Conservation (phyloP, 2,888 invertebrate genomes). For the Nycteola revayana region DNA sequence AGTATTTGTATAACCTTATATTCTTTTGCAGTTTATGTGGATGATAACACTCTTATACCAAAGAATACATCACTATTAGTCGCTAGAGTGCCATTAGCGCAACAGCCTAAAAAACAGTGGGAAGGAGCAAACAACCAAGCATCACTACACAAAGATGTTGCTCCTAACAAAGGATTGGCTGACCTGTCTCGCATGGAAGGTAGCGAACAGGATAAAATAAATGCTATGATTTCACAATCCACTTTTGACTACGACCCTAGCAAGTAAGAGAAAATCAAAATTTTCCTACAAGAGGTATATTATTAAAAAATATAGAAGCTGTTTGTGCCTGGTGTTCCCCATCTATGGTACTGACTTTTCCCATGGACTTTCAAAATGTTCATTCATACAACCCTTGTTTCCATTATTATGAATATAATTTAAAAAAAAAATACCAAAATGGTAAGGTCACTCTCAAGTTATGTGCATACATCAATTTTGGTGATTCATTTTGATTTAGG, state of each 20-base stretch:
- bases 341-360: too few relatives aligned
- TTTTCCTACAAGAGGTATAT: too few relatives aligned
- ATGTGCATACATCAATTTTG: too few relatives aligned
- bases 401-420: too few relatives aligned
- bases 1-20: not conserved
- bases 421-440: too few relatives aligned
- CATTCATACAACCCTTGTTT: too few relatives aligned
- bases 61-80: slow-evolving; percentile 98
- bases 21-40: slow-evolving; percentile 88
- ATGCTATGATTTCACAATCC: slow-evolving; percentile 98
- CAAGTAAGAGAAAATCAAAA: slow-evolving; percentile 85
- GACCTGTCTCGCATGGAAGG: slow-evolving; percentile 95
- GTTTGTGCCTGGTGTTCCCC: too few relatives aligned
- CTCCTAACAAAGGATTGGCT: slow-evolving; percentile 85
- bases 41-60: slow-evolving; percentile 95
- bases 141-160: slow-evolving; percentile 68
- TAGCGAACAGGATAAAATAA: slow-evolving; percentile 98
- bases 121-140: slow-evolving; percentile 80
- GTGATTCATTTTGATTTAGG: too few relatives aligned
- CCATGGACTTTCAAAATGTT: too few relatives aligned
- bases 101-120: slow-evolving; percentile 90
- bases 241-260: slow-evolving; percentile 98
- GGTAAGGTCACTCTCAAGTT: too few relatives aligned
- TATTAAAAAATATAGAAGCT: too few relatives aligned
- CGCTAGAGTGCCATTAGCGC: slow-evolving; percentile 93